phyloP scores from a whole-genome alignment of 2,888 invertebrate genomes.

The Drosophila tanythrix region DNA sequence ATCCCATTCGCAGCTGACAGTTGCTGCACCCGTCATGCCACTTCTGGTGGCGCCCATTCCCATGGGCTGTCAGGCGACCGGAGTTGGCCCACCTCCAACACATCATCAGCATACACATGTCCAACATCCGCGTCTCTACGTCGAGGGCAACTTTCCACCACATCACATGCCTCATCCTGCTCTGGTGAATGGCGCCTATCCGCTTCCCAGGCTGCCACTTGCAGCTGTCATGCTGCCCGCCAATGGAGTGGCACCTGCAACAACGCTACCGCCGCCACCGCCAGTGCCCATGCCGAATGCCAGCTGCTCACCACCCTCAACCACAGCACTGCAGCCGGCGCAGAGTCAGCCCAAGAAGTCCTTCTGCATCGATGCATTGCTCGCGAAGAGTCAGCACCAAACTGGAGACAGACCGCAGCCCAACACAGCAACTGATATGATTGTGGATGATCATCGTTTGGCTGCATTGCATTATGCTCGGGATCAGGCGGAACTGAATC shows the following conservation, averaged over 20 bases:
- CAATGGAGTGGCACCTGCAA: slow-evolving; percentile 38
- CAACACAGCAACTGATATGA: slow-evolving; percentile 23
- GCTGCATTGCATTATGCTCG: slow-evolving; percentile 77
- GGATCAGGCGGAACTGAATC: slow-evolving; percentile 73
- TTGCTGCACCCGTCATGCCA: slow-evolving; percentile 51
- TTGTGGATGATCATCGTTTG: slow-evolving; percentile 75
- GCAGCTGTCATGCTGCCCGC: slow-evolving; percentile 67
- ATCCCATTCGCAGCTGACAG: slow-evolving; percentile 27
- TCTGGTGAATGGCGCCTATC: slow-evolving; percentile 63
- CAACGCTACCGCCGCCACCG: slow-evolving; percentile 25
- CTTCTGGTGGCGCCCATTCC: slow-evolving; percentile 72
- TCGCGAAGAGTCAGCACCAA: slow-evolving; percentile 87
- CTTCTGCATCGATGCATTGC: slow-evolving; percentile 95
- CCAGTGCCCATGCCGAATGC: slow-evolving; percentile 31
- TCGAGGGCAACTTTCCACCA: slow-evolving; percentile 57
- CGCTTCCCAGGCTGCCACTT: slow-evolving; percentile 77
- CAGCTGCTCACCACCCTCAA: slow-evolving; percentile 52
- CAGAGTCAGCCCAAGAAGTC: slow-evolving; percentile 88
- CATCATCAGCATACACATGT: slow-evolving; percentile 44
- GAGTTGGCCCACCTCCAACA: slow-evolving; percentile 41
- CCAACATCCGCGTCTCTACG: slow-evolving; percentile 57
- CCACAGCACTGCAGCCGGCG: slow-evolving; percentile 47
- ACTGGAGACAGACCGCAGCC: slow-evolving; percentile 41
- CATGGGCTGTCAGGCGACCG: slow-evolving; percentile 40
- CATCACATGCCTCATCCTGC: slow-evolving; percentile 73